Evolutionary conservation across 2,113 vertebrate genomes (phyloP).

Genomic region (Triplophysa rosa): DNA sequence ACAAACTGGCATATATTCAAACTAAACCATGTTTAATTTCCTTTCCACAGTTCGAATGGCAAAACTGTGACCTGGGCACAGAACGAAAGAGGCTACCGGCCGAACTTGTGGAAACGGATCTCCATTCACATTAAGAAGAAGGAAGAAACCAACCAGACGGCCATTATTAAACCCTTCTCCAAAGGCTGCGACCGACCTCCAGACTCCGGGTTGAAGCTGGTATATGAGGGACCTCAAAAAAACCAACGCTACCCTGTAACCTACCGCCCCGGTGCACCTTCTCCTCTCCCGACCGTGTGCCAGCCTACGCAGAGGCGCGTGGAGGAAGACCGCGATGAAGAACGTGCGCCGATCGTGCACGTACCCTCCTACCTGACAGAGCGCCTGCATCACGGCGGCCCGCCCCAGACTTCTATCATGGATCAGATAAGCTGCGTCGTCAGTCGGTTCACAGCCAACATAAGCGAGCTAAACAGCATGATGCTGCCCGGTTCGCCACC

Average conservation of each 20-base stretch:
- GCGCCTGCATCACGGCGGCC: slow-evolving; percentile 74
- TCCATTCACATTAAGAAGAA: slow-evolving; percentile 96
- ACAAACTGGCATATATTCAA: not conserved
- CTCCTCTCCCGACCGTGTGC: slow-evolving; percentile 83
- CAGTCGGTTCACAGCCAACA: slow-evolving; percentile 95
- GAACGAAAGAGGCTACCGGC: slow-evolving; percentile 84
- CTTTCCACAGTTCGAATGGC: slow-evolving; percentile 85
- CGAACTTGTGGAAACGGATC: slow-evolving; percentile 93
- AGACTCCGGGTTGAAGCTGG: slow-evolving; percentile 72
- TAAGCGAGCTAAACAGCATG: slow-evolving; percentile 94
- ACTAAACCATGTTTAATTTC: not conserved
- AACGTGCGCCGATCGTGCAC: slow-evolving; percentile 41
- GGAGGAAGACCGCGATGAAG: slow-evolving; percentile 71
- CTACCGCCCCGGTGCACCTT: slow-evolving; percentile 76
- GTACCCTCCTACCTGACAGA: slow-evolving; percentile 78
- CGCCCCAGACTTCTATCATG: slow-evolving; percentile 89
- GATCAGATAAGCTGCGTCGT: slow-evolving; percentile 98
- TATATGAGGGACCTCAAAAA: slow-evolving; percentile 74
- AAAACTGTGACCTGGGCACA: slow-evolving; percentile 93
- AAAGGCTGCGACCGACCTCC: slow-evolving; percentile 76
- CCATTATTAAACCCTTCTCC: slow-evolving; percentile 96
- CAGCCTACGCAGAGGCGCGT: slow-evolving; percentile 74
- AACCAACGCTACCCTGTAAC: slow-evolving; percentile 78
- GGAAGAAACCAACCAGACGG: slow-evolving; percentile 89
- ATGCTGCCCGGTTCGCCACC: slow-evolving; percentile 79